Conservation (phyloP, 2,888 invertebrate species). For the Octonoba sinensis region DNA sequence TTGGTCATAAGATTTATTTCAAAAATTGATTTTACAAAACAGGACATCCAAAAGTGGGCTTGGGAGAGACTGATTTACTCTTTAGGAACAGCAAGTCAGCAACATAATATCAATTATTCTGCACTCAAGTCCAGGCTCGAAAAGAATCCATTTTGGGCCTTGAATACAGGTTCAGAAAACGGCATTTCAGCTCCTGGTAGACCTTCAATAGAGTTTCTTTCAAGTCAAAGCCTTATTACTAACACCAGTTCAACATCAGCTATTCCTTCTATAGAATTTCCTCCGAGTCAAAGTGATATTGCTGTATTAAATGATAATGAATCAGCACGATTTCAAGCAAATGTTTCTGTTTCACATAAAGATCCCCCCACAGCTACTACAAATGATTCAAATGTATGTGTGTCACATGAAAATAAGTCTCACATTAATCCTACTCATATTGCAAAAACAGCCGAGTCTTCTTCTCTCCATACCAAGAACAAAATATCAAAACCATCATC, state of each 20-base stretch:
- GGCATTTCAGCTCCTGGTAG: neutral
- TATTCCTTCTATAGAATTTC: too few relatives aligned
- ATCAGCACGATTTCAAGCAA: too few relatives aligned
- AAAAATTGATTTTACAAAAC: slow-evolving; percentile 61
- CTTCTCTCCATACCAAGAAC: too few relatives aligned
- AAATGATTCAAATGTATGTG: too few relatives aligned
- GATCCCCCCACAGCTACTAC: too few relatives aligned
- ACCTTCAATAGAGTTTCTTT: slow-evolving; percentile 34
- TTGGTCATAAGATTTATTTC: slow-evolving; percentile 33
- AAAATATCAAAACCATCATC: neutral
- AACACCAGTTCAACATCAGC: too few relatives aligned
- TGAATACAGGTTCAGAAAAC: neutral
- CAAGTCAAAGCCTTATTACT: neutral
- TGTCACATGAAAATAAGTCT: too few relatives aligned
- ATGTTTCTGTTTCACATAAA: too few relatives aligned
- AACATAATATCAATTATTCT: slow-evolving; percentile 11
- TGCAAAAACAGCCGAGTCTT: too few relatives aligned
- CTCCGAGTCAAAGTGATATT: too few relatives aligned
- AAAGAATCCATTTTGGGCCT: neutral
- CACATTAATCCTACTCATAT: too few relatives aligned
- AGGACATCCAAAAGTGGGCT: slow-evolving; percentile 40
- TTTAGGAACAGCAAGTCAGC: neutral
- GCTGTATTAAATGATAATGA: too few relatives aligned
- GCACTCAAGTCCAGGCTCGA: neutral
- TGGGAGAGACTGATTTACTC: slow-evolving; percentile 51